Evolutionary conservation across 2,113 vertebrate species (phyloP).

Genomic region (Triplophysa siluroides): DNA sequence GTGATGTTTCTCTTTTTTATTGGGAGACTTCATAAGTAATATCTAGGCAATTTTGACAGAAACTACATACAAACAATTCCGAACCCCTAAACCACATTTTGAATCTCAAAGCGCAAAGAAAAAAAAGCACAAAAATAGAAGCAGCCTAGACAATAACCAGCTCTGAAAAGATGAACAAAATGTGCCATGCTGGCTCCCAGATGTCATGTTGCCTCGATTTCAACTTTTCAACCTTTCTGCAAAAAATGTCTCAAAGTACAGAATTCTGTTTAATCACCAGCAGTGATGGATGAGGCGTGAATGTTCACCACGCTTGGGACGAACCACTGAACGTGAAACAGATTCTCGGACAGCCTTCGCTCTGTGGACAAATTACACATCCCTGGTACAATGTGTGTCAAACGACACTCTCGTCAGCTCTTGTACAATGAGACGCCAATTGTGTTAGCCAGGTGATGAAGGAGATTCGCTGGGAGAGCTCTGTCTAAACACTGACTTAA

Average conservation of each 20-base stretch:
- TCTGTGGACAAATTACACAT: slow-evolving; percentile 80
- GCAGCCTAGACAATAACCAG: slow-evolving; percentile 25
- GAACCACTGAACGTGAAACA: slow-evolving; percentile 58
- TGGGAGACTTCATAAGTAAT: no score
- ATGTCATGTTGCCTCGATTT: slow-evolving; percentile 58
- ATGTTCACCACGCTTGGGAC: slow-evolving; percentile 65
- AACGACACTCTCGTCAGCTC: slow-evolving; percentile 77
- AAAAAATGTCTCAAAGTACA: slow-evolving; percentile 59
- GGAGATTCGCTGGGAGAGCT: slow-evolving; percentile 57
- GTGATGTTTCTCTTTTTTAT: no score
- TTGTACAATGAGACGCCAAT: slow-evolving; percentile 76
- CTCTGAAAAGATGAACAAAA: slow-evolving; percentile 14
- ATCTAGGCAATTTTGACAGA: no score
- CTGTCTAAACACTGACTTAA: slow-evolving; percentile 62
- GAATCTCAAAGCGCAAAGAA: slow-evolving; percentile 1
- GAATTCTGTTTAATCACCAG: slow-evolving; percentile 74
- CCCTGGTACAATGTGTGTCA: slow-evolving; percentile 79
- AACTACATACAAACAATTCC: no score
- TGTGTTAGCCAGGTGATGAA: slow-evolving; percentile 76
- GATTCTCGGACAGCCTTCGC: slow-evolving; percentile 73
- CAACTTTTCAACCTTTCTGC: slow-evolving; percentile 63
- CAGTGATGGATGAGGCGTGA: slow-evolving; percentile 79
- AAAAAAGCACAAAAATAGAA: not conserved
- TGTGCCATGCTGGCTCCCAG: slow-evolving; percentile 32
- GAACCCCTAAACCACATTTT: no score